Base-by-base conservation (phyloP, 1,140 invertebrate genomes). In the Trichonephila clavipes region DNA sequence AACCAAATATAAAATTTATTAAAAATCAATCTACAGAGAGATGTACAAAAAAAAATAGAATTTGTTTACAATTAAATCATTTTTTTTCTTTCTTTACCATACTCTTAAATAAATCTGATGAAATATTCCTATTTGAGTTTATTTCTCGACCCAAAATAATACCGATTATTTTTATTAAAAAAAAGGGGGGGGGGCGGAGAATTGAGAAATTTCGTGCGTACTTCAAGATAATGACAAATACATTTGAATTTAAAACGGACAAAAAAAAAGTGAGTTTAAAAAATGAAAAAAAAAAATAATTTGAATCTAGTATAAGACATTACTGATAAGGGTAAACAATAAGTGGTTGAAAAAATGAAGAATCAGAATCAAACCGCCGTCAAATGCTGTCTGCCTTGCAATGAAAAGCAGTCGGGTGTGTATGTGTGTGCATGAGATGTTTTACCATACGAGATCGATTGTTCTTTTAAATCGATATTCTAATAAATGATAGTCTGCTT, bases 401-500 rank as follows among this genome's bases (percentile, higher is more conserved):
- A 34, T 61, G 85, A 87, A 40, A 87, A 34, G 19, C 19, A 19
- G 59, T 87, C 19, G 85, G 7, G 51, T 51, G 51, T 51, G 51
- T 51, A 51, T 51, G 51, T 51, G 51, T 51, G 51, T 51, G 51
- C 51, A 51, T 21, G 61, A 28, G 40, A 62, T 34, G 58, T 87
- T 28, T 87, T 24, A 87, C 85, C 85, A 34, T 40, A 87, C 40
- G 44, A 58, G 85, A 87, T 87, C 61, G 85, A 87, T 87, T 87
- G 85, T 61, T 64, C 28, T 18, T 14, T 14, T 64, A 87, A 87
- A 87, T 87, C 85, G 61, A 87, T 87, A 87, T 87, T 87, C 85
- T 61, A 87, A 87, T 87, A 62, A 87, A 87, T 87, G 85, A 87
- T 34, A 85, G 40, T 85, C 44, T n/a, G n/a, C 82, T 51, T 85